These are phyloP conservation scores for Vanessa atalanta DNA, from an alignment of 1,140 invertebrate species.

Conservation along the genomic window DNA sequence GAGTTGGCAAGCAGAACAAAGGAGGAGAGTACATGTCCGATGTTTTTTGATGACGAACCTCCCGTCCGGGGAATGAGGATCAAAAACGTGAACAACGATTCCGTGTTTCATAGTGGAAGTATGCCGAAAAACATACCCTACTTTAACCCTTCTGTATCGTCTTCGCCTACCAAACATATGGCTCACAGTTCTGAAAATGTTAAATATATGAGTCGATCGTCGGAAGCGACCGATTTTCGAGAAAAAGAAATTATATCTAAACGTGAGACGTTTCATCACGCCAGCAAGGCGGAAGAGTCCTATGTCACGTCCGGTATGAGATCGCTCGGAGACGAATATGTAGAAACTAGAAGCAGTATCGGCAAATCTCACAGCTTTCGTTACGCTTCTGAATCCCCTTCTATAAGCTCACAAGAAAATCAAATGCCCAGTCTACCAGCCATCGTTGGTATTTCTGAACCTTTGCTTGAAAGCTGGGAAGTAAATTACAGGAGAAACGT, in stretches of 20 bases:
- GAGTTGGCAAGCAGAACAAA: slow-evolving; percentile 55
- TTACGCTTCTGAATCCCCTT: slow-evolving; percentile 78
- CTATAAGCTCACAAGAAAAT: slow-evolving; percentile 74
- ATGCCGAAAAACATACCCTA: slow-evolving; percentile 74
- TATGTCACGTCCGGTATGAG: slow-evolving; percentile 62
- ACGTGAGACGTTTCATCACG: slow-evolving; percentile 53
- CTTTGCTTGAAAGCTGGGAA: slow-evolving; percentile 79
- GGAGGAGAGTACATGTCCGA: slow-evolving; percentile 56
- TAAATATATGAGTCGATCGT: slow-evolving; percentile 63
- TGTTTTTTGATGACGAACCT: slow-evolving; percentile 61
- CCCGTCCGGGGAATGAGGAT: slow-evolving; percentile 57
- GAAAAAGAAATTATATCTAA: slow-evolving; percentile 60
- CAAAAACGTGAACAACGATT: slow-evolving; percentile 61
- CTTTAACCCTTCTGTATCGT: slow-evolving; percentile 64
- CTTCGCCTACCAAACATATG: slow-evolving; percentile 58
- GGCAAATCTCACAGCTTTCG: slow-evolving; percentile 86
- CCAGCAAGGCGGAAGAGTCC: slow-evolving; percentile 61
- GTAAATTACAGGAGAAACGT: slow-evolving; percentile 78
- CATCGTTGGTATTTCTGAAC: slow-evolving; percentile 79
- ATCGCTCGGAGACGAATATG: slow-evolving; percentile 71
- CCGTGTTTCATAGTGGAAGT: slow-evolving; percentile 67
- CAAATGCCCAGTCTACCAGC: slow-evolving; percentile 79
- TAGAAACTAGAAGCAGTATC: slow-evolving; percentile 79
- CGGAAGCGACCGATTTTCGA: slow-evolving; percentile 59
- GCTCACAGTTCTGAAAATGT: slow-evolving; percentile 68